Conservation (phyloP, 2,888 invertebrate genomes). For the Seira musarum region DNA sequence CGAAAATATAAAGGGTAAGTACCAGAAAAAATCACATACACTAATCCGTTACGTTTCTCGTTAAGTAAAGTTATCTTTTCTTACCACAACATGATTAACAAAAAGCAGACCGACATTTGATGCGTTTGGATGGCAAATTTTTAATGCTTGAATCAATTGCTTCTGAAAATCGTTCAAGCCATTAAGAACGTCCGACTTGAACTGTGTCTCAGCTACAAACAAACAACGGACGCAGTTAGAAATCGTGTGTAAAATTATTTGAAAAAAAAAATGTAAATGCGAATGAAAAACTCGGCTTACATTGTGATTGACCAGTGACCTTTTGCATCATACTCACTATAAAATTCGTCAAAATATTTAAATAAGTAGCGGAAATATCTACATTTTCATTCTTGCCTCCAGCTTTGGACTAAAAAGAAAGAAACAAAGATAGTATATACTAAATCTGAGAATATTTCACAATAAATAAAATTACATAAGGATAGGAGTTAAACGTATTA, state of each 20-base stretch:
- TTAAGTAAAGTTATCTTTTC: slow-evolving; percentile 19
- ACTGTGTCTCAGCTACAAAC: slow-evolving; percentile 26
- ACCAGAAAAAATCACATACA: neutral
- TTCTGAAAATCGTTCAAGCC: slow-evolving; percentile 51
- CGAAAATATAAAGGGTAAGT: too few species aligned
- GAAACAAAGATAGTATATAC: neutral
- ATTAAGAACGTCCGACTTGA: slow-evolving; percentile 38
- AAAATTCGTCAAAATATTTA: slow-evolving; percentile 62
- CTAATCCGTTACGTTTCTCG: neutral
- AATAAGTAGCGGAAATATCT: slow-evolving; percentile 54
- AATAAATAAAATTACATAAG: slow-evolving; percentile 12
- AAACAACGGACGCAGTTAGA: neutral
- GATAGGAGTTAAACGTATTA: too few species aligned
- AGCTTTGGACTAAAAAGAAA: slow-evolving; percentile 47
- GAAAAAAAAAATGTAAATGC: neutral
- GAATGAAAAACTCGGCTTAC: neutral
- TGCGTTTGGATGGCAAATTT: slow-evolving; percentile 58
- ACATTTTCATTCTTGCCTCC: slow-evolving; percentile 45
- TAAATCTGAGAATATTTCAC: too few species aligned
- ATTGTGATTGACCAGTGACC: slow-evolving; percentile 40
- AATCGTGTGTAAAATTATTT: neutral
- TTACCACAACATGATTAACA: slow-evolving; percentile 60
- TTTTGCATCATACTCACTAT: slow-evolving; percentile 51
- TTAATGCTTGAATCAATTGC: slow-evolving; percentile 56
- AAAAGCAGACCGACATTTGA: slow-evolving; percentile 59